Base-by-base conservation (phyloP, 1,140 invertebrate genomes). In the Drosophila bipectinata region DNA sequence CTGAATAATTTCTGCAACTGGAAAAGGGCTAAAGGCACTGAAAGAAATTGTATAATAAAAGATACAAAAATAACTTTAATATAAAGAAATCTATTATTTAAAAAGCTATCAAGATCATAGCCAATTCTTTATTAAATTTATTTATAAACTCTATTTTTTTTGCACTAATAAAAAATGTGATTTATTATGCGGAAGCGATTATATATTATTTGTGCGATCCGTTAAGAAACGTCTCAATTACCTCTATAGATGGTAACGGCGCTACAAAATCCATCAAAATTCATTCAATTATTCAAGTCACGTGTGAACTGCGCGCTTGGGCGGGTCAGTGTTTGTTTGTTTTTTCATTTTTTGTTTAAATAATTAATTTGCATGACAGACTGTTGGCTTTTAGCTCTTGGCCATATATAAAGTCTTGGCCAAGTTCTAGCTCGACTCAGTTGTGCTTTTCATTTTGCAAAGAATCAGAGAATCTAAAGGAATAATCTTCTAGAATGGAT, bases 401-500 rank as follows among this genome's bases (percentile, higher is more conserved):
- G 39, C 30, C 21, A 32, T 56, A 69, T 39, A 69, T 21, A 48
- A 26, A 4, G 44, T n/a, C 2, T 8, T 12, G 0, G 5, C 24
- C 32, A 9, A 49, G 32, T 15, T 18, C 51, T 41, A 12, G 9
- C 8, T 30, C n/a, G 4, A 56, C 9, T 49, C 12, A 69, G 63
- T 69, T 48, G 8, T 52, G 49, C 12, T 28, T 9, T 48, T 24
- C 10, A 10, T 1, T 2, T 30, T 14, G 10, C 14, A 5, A 18
- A 4, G 6, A 32, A 52, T 9, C n/a, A 0, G 26, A 28, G 5
- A 14, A n/a, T n/a, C 24, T 21, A 34, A 10, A 10, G 24, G 28
- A 34, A 18, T 18, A 1, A 15, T 15, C 49, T 1, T 32, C 34
- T 9, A 28, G 26, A 10, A 94, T 94, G 94, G 93, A 94, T 5